Evolutionary conservation across 2,113 vertebrate genomes (phyloP), one percentile per base, ranked within the genome.

Genomic region (Dicaeum eximium): DNA sequence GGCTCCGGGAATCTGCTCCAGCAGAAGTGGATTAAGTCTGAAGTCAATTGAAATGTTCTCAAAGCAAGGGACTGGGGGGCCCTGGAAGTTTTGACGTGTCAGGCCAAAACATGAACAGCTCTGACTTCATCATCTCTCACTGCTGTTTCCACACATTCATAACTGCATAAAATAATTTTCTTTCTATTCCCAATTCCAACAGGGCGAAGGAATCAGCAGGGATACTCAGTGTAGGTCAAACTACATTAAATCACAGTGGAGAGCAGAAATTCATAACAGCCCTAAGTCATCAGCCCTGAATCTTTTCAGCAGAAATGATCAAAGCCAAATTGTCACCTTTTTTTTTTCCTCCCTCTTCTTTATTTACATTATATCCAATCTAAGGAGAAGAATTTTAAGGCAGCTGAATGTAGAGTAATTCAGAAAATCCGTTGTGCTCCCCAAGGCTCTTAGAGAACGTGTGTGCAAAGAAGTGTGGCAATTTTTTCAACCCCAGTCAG

Each of bases 341-440:
- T 40, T 17, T 50, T 6, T 3, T 3, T 0, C 2, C 3, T 1
- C 24, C 3, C 6, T 5, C 2, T 48, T 35, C 23, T 61, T 57
- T 88, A 25, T 72, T 89, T 66, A 79, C 17, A 47, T 21, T 69
- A 5, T 28, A 69, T 44, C 80, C 23, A 11, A 57, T 65, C 33
- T 69, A n/a, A 77, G n/a, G 13, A 86, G 37, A 54, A 48, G 48
- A 50, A 85, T 89, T 92, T 95, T 45, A 65, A 81, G 33, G 61
- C 58, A 81, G 74, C 11, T 3, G 33, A 72, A 64, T 62, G 50
- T 16, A 14, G 16, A 54, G 18, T 54, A 77, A 72, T 69, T 88
- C 42, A 72, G 58, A 61, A 90, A 82, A 84, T 57, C 38, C 51
- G 7, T 6, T 31, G 33, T 54, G 30, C 9, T 90, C 62, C 65